Conservation (phyloP, 2,888 invertebrate genomes). For the Capitulum mitella region DNA sequence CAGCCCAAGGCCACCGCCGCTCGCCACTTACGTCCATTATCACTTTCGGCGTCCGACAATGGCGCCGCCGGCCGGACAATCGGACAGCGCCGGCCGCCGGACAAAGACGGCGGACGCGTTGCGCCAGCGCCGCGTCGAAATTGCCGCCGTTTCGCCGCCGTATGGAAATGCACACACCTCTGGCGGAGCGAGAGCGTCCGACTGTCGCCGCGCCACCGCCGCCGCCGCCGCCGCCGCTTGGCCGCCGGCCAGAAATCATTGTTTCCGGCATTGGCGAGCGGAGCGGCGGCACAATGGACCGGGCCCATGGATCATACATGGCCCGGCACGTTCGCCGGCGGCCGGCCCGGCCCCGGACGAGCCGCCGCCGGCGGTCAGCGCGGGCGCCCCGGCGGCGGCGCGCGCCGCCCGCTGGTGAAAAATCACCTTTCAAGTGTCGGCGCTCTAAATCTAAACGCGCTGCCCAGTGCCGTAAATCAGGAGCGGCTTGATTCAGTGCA, state of each 20-base stretch:
- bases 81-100: background rate
- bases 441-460: conserved; percentile 8
- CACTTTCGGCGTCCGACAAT: background rate
- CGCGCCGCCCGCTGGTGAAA: background rate
- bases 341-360: background rate
- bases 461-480: background rate
- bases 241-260: background rate
- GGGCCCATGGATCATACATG: background rate
- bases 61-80: conserved; percentile 2
- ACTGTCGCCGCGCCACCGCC: background rate
- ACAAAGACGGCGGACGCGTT: background rate
- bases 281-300: background rate
- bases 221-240: background rate
- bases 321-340: background rate
- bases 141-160: background rate
- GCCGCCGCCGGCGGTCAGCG: background rate
- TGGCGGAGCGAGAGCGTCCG: background rate
- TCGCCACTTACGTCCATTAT: conserved; percentile 7
- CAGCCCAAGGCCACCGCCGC: background rate
- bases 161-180: background rate
- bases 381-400: too few species aligned
- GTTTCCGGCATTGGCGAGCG: background rate
- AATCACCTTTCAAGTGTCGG: conserved; percentile 15
- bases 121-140: background rate
- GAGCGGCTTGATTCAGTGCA: background rate